Evolutionary conservation across 1,140 invertebrate species (phyloP).

Genomic region (Rhynchophorus ferrugineus): DNA sequence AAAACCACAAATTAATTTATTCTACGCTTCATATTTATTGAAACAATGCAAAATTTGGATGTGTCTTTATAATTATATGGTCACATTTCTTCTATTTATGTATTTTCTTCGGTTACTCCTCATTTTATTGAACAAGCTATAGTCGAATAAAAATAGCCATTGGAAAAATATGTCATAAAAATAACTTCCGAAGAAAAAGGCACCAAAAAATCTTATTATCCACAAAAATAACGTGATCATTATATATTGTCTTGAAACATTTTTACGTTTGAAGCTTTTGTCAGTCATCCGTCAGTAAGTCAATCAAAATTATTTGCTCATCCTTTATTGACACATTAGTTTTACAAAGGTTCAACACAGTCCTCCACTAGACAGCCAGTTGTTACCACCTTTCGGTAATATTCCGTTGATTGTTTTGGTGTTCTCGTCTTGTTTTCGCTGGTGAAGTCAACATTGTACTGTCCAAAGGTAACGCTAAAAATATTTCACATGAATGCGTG

Average conservation of each 20-base stretch:
- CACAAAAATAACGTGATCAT: neutral
- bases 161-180: neutral
- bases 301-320: neutral
- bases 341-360: neutral
- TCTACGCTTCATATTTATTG: no score
- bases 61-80: no score
- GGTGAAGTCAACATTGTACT: conserved; percentile 50
- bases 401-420: conserved; percentile 44
- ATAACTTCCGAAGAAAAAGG: neutral
- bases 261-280: neutral
- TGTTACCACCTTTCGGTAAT: conserved; percentile 35
- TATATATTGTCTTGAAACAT: neutral
- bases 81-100: no score
- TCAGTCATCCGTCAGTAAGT: neutral
- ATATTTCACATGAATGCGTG: conserved; percentile 4
- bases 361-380: conserved; percentile 15
- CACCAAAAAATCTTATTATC: neutral
- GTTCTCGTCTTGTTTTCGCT: conserved; percentile 43
- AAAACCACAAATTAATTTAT: no score
- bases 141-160: neutral
- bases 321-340: no score
- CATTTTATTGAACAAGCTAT: no score
- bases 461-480: conserved; percentile 47
- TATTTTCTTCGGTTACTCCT: no score
- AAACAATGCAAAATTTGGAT: no score